Evolutionary conservation across 2,888 invertebrate genomes (phyloP).

Genomic region (Sarcophaga subvicina): DNA sequence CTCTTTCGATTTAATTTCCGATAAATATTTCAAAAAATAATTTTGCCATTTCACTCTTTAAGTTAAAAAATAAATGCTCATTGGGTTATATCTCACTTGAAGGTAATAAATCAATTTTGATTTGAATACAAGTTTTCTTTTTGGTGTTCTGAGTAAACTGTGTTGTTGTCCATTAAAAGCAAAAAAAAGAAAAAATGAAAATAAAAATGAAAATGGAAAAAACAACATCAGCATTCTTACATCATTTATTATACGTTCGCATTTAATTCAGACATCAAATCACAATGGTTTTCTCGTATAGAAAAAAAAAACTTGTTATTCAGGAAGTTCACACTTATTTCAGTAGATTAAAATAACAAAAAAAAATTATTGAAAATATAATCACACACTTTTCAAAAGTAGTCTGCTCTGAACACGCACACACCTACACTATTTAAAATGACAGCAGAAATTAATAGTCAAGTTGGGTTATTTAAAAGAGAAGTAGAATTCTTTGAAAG

Average conservation of each 20-base stretch:
- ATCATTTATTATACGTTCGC: slow-evolving; percentile 15
- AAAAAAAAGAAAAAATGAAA: neutral
- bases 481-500: neutral
- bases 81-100: neutral
- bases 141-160: neutral
- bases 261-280: slow-evolving; percentile 25
- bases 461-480: too few relatives aligned
- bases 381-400: too few relatives aligned
- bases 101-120: slow-evolving; percentile 42
- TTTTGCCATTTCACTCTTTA: too few relatives aligned
- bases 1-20: too few relatives aligned
- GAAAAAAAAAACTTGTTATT: too few relatives aligned
- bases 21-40: neutral
- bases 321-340: too few relatives aligned
- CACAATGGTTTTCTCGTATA: neutral
- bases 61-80: neutral
- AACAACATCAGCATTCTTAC: neutral
- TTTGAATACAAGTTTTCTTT: slow-evolving; percentile 25
- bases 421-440: too few relatives aligned
- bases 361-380: neutral
- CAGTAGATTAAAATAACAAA: neutral
- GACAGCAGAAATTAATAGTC: too few relatives aligned
- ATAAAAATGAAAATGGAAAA: slow-evolving; percentile 4
- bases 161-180: slow-evolving; percentile 6
- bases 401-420: too few relatives aligned